phyloP scores from a whole-genome alignment of 2,113 vertebrate genomes.

The Rhombomys opimus region DNA sequence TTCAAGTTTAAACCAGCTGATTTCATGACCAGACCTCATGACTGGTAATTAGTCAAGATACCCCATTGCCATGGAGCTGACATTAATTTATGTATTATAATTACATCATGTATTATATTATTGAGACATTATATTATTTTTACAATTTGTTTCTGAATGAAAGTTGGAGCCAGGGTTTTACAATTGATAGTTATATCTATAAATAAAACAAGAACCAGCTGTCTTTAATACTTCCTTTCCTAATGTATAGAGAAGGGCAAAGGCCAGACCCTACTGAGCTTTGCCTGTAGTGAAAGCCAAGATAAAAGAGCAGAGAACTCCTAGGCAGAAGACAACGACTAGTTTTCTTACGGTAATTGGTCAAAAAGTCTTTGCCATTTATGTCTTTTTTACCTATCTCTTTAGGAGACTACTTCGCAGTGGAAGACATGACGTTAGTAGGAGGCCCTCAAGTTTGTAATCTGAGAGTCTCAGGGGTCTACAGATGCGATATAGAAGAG shows the following conservation, averaged over 20 bases:
- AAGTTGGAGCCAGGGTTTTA: neutral
- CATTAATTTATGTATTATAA: neutral
- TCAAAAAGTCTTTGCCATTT: neutral
- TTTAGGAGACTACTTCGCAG: neutral
- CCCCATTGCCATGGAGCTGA: neutral
- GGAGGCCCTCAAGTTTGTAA: neutral
- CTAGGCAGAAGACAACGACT: neutral
- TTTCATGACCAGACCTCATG: neutral
- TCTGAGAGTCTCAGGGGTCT: neutral
- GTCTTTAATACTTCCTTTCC: neutral
- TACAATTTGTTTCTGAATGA: neutral
- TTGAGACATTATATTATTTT: neutral
- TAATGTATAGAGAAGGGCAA: neutral
- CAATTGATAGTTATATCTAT: neutral
- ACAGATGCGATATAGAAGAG: neutral
- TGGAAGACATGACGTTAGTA: neutral
- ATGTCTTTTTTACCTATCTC: neutral
- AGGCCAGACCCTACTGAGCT: neutral
- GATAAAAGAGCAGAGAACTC: neutral
- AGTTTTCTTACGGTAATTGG: neutral
- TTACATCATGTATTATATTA: too few relatives aligned
- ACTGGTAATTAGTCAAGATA: neutral
- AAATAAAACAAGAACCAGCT: neutral
- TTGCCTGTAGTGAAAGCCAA: neutral
- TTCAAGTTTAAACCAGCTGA: neutral